These are phyloP conservation scores for Parasteatoda lunata DNA, from an alignment of 2,888 invertebrate species.

Conservation along the genomic window DNA sequence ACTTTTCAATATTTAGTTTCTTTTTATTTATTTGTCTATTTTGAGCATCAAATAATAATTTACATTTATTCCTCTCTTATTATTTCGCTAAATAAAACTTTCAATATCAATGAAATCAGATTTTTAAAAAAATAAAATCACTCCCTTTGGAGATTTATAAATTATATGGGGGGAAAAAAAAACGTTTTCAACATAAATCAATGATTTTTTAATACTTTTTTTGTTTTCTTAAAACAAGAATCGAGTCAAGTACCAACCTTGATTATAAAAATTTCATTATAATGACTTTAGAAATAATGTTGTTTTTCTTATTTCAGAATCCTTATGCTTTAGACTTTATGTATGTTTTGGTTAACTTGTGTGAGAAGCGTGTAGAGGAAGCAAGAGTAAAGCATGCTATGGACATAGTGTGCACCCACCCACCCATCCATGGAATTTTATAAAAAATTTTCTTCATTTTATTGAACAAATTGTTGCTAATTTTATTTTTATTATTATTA, in stretches of 20 bases:
- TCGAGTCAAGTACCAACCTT: background rate
- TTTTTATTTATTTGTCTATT: too few relatives aligned
- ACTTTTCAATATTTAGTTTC: too few relatives aligned
- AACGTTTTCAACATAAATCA: too few relatives aligned
- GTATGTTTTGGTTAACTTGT: constrained; percentile 76
- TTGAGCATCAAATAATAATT: too few relatives aligned
- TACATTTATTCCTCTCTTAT: too few relatives aligned
- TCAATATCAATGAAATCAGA: too few relatives aligned
- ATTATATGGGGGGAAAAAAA: too few relatives aligned
- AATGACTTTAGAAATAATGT: constrained; percentile 13
- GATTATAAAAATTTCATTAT: background rate
- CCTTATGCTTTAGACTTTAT: constrained; percentile 75
- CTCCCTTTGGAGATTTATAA: too few relatives aligned
- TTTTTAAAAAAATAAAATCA: too few relatives aligned
- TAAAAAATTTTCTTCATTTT: background rate
- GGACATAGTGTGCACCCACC: constrained; percentile 58
- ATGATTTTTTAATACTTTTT: background rate
- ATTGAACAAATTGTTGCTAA: background rate
- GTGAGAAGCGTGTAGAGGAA: constrained; percentile 72
- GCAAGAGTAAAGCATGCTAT: constrained; percentile 29
- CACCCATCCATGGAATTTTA: constrained; percentile 57
- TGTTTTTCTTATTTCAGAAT: constrained; percentile 72
- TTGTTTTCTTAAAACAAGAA: background rate
- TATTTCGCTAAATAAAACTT: too few relatives aligned
- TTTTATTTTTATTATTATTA: too few relatives aligned